These are phyloP conservation scores for Menura novaehollandiae DNA, from an alignment of 2,113 vertebrate genomes.

Conservation along the genomic window DNA sequence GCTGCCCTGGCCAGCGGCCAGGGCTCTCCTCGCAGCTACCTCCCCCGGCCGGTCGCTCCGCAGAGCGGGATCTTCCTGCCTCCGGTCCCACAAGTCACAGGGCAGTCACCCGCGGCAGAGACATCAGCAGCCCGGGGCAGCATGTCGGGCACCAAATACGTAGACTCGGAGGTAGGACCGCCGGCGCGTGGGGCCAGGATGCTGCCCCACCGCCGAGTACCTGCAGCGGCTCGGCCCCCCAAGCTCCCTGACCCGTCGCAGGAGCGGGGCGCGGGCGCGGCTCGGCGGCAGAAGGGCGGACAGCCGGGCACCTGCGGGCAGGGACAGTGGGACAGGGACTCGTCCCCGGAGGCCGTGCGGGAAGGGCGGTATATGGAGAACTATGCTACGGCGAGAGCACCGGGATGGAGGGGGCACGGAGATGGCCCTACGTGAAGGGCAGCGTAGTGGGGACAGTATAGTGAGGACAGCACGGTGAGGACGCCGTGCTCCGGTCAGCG, in stretches of 20 bases:
- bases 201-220: background rate
- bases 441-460: accelerated
- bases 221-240: background rate
- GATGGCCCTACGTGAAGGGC: background rate
- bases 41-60: slow-evolving; percentile 62
- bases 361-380: background rate
- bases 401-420: background rate
- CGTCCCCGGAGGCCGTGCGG: background rate
- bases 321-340: background rate
- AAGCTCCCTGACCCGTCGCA: background rate
- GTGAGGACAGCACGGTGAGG: background rate
- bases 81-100: slow-evolving; percentile 57
- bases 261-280: background rate
- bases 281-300: background rate
- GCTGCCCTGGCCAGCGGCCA: slow-evolving; percentile 69
- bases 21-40: slow-evolving; percentile 63
- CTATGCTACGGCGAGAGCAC: background rate
- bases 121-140: slow-evolving; percentile 67
- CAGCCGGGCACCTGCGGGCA: background rate
- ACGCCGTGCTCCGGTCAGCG: background rate
- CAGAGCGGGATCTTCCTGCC: slow-evolving; percentile 71
- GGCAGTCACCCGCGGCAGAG: slow-evolving; percentile 50
- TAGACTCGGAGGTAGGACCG: slow-evolving; percentile 81
- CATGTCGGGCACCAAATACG: slow-evolving; percentile 94
- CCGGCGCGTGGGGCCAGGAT: background rate